Percentiles rank a stretch among this genome's conserved stretches.
These are phyloP conservation scores for Nothobranchius furzeri DNA, from an alignment of 2,113 vertebrate genomes.

Conservation along the genomic window DNA sequence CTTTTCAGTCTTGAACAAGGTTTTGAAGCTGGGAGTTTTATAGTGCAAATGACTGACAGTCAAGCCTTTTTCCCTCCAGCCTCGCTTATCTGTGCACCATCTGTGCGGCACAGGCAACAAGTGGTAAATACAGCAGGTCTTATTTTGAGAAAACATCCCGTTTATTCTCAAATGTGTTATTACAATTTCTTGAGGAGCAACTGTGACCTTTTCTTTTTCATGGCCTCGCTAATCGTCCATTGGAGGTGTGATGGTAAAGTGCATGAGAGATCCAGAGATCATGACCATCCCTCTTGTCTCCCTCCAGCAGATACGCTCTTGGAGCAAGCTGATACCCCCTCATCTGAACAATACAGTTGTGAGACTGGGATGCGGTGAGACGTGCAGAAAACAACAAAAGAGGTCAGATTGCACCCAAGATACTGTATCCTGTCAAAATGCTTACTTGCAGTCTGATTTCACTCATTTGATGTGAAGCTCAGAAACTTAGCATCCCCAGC, in stretches of 20 bases:
- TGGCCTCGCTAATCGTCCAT: background rate
- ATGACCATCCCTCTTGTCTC: conserved; percentile 24
- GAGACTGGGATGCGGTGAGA: conserved; percentile 57
- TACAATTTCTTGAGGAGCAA: conserved; percentile 44
- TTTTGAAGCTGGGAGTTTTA: conserved; percentile 6
- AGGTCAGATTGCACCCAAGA: conserved; percentile 68
- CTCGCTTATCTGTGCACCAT: conserved; percentile 54
- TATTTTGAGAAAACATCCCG: conserved; percentile 55
- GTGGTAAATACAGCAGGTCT: conserved; percentile 64
- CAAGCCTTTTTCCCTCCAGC: conserved; percentile 43
- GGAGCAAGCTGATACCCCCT: conserved; percentile 28
- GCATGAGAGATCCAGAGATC: background rate
- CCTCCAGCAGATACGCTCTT: conserved; percentile 32
- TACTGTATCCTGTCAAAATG: conserved; percentile 64
- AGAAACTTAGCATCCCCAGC: background rate
- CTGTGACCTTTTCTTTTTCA: conserved; percentile 1
- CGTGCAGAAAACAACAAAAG: conserved; percentile 44
- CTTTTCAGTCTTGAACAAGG: background rate
- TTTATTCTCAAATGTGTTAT: conserved; percentile 51
- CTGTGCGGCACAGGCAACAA: conserved; percentile 61
- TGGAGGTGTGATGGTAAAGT: conserved; percentile 6
- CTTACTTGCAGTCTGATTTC: conserved; percentile 46
- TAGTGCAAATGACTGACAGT: conserved; percentile 39
- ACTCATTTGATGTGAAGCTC: conserved; percentile 12
- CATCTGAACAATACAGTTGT: conserved; percentile 25